Evolutionary conservation across 92 coral and sea anemone species (phyloP).

Genomic region (Palythoa heliodiscus): DNA sequence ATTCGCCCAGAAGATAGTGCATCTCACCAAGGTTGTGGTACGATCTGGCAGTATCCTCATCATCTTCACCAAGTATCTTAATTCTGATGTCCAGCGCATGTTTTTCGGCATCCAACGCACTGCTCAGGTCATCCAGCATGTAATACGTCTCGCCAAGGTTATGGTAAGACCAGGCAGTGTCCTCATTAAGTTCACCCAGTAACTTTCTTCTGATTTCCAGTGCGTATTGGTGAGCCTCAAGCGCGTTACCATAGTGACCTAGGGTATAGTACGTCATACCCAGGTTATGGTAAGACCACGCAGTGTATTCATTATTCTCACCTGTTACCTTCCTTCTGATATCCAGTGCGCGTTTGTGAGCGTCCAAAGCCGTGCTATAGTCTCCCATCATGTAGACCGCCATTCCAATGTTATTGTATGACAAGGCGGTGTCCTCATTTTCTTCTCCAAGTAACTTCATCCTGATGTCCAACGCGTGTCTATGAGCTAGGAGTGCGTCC

Average conservation of each 20-base stretch:
- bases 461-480: slow-evolving; percentile 7
- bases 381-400: background rate
- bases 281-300: background rate
- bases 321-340: background rate
- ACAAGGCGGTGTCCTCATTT: slow-evolving; percentile 1
- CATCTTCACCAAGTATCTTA: background rate
- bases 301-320: slow-evolving; percentile 10
- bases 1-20: background rate
- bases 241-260: background rate
- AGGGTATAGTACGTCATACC: background rate
- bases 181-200: slow-evolving; percentile 25
- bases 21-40: background rate
- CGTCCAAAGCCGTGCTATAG: slow-evolving; percentile 2
- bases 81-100: background rate
- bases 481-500: background rate
- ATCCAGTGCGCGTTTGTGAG: slow-evolving; percentile 10
- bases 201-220: background rate
- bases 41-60: background rate
- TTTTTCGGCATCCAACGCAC: background rate
- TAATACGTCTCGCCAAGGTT: background rate
- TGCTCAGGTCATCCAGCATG: background rate
- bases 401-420: background rate
- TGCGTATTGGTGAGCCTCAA: background rate
- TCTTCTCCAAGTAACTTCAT: slow-evolving; percentile 5
- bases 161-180: slow-evolving; percentile 9